These are phyloP conservation scores for Colossoma macropomum DNA, from an alignment of 2,113 vertebrate genomes.

Conservation along the genomic window DNA sequence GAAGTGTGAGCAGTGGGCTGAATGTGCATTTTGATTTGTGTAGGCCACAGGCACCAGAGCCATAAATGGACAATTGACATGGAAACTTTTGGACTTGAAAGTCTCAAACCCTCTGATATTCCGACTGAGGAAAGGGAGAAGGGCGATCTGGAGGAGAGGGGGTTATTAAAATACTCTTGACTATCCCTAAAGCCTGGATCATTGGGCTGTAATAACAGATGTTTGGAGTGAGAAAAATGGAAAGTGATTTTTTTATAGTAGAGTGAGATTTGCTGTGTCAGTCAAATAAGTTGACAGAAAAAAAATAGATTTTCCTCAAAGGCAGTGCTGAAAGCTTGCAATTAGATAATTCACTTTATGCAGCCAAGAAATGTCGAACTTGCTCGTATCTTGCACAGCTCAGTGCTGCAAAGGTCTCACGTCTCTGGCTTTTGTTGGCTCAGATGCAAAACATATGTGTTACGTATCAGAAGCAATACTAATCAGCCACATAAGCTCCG, in stretches of 20 bases:
- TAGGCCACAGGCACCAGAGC: background rate
- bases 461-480: background rate
- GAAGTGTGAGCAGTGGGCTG: background rate
- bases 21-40: background rate
- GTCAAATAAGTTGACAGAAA: background rate
- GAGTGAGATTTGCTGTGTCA: background rate
- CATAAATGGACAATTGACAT: background rate
- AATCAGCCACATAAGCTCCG: background rate
- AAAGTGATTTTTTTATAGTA: background rate
- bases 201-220: conserved; percentile 6
- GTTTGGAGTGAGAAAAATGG: conserved; percentile 17
- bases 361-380: background rate
- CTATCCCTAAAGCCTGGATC: background rate
- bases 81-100: background rate
- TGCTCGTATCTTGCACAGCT: background rate
- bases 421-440: background rate
- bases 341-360: conserved; percentile 8
- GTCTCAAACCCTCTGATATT: background rate
- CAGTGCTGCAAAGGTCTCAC: background rate
- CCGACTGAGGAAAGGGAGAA: background rate
- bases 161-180: background rate
- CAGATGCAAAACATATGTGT: background rate
- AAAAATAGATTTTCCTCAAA: background rate
- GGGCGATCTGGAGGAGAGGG: background rate
- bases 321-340: background rate